Evolutionary conservation across 2,888 invertebrate species (phyloP), one percentile per base, ranked within the genome.

Genomic region (Eupeodes luniger): DNA sequence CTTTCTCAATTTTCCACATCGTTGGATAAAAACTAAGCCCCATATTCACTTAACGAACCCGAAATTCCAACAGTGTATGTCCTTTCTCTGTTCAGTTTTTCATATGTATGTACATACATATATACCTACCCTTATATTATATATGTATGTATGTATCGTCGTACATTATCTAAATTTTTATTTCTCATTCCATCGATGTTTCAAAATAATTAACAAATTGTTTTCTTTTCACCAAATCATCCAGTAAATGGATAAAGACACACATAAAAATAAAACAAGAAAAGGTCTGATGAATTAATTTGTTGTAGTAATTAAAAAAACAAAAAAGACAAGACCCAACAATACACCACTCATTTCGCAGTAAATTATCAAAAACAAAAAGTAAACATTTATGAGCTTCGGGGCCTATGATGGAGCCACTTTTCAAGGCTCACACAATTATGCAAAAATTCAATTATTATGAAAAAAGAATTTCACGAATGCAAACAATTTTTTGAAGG

Each of bases 381-480:
- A 57, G 27, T 5, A 72, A 53, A 62, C 44, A 76, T 85, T 70
- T 85, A 14, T 59, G 72, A 72, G 76, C 76, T 66, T 70, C 77
- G 51, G 77, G 77, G 61, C 11, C 3, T 47, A 40, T 40, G 40
- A 55, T 74, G 14, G 27, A 74, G 53, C 81, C 70, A 72, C 59
- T 85, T 85, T 78, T n/a, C 66, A 82, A 74, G 64, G 78, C 75
- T 86, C 82, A 86, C 82, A 86, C 75, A 74, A 82, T 82, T 79
- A 82, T 82, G 74, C 72, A 82, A 69, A 79, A 86, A 86, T 82
- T 86, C 78, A 82, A 86, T 86, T 86, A 86, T 70, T 51, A 67
- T 5, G 44, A 64, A 47, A 64, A 61, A n/a, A 53, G 11, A 11
- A n/a, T 80, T 47, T 16, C 53, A 53, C 27, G n/a, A 66, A 53